Conservation (phyloP, 2,888 invertebrate genomes). For the Chloroclysta siterata region DNA sequence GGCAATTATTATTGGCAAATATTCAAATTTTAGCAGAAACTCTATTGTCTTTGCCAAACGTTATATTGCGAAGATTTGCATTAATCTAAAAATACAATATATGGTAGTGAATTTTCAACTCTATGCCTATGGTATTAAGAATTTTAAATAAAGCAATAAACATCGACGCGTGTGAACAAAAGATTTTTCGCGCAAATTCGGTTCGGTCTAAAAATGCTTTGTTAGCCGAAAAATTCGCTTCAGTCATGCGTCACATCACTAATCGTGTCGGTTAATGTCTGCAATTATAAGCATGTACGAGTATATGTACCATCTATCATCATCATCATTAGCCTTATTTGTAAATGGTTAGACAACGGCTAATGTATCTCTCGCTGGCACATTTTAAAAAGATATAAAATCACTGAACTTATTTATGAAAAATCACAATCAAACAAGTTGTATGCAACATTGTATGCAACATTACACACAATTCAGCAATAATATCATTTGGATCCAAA, state of each 20-base stretch:
- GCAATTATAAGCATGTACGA: background rate
- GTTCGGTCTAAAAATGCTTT: slow-evolving; percentile 4
- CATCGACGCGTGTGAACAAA: slow-evolving; percentile 10
- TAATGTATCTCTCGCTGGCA: too few relatives aligned
- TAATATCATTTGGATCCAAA: too few relatives aligned
- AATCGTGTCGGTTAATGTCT: background rate
- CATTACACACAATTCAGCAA: too few relatives aligned
- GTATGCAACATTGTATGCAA: too few relatives aligned
- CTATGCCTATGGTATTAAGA: slow-evolving; percentile 2
- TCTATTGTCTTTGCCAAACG: slow-evolving; percentile 25
- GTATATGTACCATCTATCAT: too few relatives aligned
- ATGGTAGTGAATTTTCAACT: slow-evolving; percentile 9
- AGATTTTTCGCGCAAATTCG: slow-evolving; percentile 20
- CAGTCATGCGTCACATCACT: slow-evolving; percentile 6
- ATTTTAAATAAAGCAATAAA: background rate
- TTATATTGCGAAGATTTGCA: slow-evolving; percentile 9
- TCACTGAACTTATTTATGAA: too few relatives aligned
- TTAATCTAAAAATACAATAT: slow-evolving; percentile 3
- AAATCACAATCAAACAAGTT: too few relatives aligned
- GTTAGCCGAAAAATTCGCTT: slow-evolving; percentile 20
- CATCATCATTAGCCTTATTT: too few relatives aligned
- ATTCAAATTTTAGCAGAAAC: slow-evolving; percentile 25
- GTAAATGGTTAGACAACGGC: too few relatives aligned
- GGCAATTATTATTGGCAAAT: slow-evolving; percentile 26
- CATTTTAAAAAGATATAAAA: too few relatives aligned